Evolutionary conservation across 2,113 vertebrate species (phyloP).

Genomic region (Scolopax mira): DNA sequence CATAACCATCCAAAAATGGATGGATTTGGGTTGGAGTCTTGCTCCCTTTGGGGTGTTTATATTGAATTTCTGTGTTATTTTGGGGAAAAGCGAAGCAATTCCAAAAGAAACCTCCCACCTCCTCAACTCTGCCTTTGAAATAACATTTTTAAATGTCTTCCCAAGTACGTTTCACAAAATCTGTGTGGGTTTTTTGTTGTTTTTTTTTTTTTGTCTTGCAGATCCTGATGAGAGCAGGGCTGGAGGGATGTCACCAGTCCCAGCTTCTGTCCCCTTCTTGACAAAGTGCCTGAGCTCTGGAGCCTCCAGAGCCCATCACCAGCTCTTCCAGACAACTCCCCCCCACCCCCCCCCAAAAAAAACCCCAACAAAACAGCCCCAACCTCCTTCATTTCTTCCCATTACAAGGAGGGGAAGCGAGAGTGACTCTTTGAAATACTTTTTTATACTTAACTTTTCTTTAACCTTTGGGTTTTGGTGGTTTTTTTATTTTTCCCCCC

Average conservation of each 20-base stretch:
- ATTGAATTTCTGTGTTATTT: neutral
- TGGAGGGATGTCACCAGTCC: neutral
- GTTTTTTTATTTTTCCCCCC: neutral
- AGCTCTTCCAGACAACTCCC: neutral
- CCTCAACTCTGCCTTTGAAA: neutral
- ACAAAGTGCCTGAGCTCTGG: neutral
- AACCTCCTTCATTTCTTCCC: neutral
- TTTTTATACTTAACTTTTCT: conserved; percentile 54
- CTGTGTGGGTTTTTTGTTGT: neutral
- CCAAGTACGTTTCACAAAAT: neutral
- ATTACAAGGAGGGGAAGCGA: neutral
- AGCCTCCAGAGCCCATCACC: neutral
- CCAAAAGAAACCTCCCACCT: rapidly evolving
- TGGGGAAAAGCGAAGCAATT: neutral
- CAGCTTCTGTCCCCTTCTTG: neutral
- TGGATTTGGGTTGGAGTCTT: neutral
- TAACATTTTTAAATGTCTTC: neutral
- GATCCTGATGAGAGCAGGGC: conserved; percentile 62
- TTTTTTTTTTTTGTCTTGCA: neutral
- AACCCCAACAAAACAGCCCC: neutral
- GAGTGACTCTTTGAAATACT: conserved; percentile 24
- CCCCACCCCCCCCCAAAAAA: neutral
- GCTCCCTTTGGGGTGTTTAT: neutral
- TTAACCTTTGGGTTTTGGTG: neutral
- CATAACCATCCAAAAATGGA: neutral